These are phyloP conservation scores for Synodontis membranacea DNA, from an alignment of 2,113 vertebrate species.

Conservation along the genomic window DNA sequence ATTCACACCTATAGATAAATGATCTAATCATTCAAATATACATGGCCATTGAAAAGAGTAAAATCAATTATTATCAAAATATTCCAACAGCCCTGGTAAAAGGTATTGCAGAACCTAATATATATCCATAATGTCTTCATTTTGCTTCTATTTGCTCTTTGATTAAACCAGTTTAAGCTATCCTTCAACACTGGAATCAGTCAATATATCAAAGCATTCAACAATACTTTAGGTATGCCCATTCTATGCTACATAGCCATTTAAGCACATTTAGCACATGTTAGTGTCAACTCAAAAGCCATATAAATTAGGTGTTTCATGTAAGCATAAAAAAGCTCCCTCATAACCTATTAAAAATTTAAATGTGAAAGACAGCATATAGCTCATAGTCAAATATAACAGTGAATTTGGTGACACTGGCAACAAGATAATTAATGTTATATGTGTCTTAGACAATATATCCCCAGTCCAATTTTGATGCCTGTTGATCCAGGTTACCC, in stretches of 20 bases:
- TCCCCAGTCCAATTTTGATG: not conserved
- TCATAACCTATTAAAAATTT: not conserved
- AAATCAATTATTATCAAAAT: not conserved
- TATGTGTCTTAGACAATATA: not conserved
- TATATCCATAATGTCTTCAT: not conserved
- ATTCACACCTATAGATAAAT: too few species aligned
- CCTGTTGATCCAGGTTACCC: slow-evolving; percentile 17
- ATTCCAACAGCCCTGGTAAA: not conserved
- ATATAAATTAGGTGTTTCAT: not conserved
- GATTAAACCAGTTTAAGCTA: not conserved
- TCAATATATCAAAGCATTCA: not conserved
- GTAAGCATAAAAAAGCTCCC: not conserved
- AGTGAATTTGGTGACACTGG: slow-evolving; percentile 28
- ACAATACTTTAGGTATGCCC: not conserved
- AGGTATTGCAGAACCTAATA: not conserved
- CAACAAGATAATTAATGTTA: slow-evolving; percentile 24
- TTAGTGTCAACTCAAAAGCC: not conserved
- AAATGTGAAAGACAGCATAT: not conserved
- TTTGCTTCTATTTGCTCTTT: not conserved
- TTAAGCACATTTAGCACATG: not conserved
- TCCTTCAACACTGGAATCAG: not conserved
- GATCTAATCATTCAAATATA: not conserved
- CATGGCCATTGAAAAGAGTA: not conserved
- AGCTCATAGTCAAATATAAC: not conserved
- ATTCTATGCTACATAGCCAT: not conserved